phyloP scores from a whole-genome alignment of 2,113 vertebrate genomes.

The Peromyscus maniculatus region DNA sequence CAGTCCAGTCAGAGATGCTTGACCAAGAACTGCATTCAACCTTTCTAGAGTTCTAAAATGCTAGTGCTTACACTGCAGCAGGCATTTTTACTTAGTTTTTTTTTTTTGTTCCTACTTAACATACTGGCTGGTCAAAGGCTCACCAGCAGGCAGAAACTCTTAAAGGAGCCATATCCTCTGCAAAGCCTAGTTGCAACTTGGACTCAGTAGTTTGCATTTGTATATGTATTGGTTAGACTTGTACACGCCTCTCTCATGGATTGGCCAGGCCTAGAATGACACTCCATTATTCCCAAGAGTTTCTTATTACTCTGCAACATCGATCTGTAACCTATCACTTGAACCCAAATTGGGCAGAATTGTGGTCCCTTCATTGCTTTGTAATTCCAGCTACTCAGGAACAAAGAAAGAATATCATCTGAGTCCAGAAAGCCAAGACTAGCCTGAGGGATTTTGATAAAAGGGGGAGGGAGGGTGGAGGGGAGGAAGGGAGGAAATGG shows the following conservation, averaged over 20 bases:
- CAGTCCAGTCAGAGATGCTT: too few relatives aligned
- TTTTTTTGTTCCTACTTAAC: too few relatives aligned
- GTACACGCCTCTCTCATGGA: background rate
- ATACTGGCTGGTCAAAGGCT: too few relatives aligned
- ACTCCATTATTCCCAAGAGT: background rate
- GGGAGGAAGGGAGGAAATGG: accelerated
- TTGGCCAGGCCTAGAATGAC: background rate
- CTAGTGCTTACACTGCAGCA: too few relatives aligned
- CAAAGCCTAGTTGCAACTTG: background rate
- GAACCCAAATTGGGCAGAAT: background rate
- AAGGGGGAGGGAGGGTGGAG: background rate
- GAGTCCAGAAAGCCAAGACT: background rate
- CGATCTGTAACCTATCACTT: background rate
- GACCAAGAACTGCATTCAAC: too few relatives aligned
- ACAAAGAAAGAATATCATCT: background rate
- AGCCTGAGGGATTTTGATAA: background rate
- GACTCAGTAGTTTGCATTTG: background rate
- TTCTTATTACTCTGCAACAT: background rate
- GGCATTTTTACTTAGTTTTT: too few relatives aligned
- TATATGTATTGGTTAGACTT: background rate
- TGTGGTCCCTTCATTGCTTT: background rate
- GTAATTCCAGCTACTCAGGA: background rate
- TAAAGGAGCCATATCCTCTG: background rate
- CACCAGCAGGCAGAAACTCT: too few relatives aligned
- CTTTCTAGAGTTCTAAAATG: too few relatives aligned